A percentile compares a stretch with the other conserved stretches of the same genome.
Evolutionary conservation across 2,888 invertebrate species (phyloP).

Genomic region (Toxonevra muliebris): DNA sequence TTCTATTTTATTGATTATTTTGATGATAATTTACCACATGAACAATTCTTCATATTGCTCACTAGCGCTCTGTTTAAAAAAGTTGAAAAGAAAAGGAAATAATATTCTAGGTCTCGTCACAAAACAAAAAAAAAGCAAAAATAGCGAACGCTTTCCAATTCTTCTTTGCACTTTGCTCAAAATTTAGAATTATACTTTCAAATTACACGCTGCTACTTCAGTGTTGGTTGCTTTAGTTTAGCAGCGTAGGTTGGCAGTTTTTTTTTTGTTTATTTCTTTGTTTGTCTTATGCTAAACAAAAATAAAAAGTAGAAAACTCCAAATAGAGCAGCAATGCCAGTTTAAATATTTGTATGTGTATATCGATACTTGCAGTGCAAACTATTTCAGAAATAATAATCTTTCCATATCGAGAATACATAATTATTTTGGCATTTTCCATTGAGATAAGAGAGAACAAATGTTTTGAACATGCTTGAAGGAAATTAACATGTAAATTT

Average conservation of each 20-base stretch:
- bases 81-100: too few species aligned
- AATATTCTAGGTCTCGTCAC: too few species aligned
- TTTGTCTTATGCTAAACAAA: not conserved
- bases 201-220: not conserved
- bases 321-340: not conserved
- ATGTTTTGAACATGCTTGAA: too few species aligned
- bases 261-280: not conserved
- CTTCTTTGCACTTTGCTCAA: not conserved
- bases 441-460: too few species aligned
- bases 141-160: not conserved
- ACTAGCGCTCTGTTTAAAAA: too few species aligned
- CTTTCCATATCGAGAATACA: too few species aligned
- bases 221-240: not conserved
- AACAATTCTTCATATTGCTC: not conserved
- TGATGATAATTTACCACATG: not conserved
- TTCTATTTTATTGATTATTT: constrained; percentile 1
- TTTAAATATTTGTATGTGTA: not conserved
- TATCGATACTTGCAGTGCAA: too few species aligned
- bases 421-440: too few species aligned
- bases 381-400: too few species aligned
- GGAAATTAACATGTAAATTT: too few species aligned
- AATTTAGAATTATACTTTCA: not conserved
- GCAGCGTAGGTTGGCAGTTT: not conserved
- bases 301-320: not conserved
- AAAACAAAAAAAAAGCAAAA: not conserved